A percentile compares a stretch with the other conserved stretches of the same genome.
Evolutionary conservation across 2,797 vertebrate genomes (phyloP).

Genomic region (Lithobates sylvaticus): DNA sequence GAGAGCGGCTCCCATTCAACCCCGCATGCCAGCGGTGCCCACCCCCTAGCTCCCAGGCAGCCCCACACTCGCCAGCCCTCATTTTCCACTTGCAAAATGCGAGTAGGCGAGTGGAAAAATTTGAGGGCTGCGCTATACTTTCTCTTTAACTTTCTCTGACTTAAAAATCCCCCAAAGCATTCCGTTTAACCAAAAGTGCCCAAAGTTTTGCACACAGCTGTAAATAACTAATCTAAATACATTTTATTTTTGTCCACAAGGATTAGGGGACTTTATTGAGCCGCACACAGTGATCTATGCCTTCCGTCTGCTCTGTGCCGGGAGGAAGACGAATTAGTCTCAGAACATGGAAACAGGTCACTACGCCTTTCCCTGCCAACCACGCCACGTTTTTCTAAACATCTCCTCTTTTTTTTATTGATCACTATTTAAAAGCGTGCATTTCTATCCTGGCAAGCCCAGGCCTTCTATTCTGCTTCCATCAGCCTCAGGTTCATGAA

Average conservation of each 20-base stretch:
- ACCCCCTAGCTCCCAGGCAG: too few relatives aligned
- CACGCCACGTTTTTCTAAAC: neutral
- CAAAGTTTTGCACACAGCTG: neutral
- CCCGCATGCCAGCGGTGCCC: too few relatives aligned
- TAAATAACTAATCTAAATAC: neutral
- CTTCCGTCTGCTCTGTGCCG: neutral
- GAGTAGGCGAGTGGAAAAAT: too few relatives aligned
- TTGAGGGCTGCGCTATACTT: too few relatives aligned
- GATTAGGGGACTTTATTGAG: neutral
- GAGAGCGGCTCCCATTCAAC: too few relatives aligned
- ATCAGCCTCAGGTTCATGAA: conserved; percentile 46
- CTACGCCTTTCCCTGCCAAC: neutral
- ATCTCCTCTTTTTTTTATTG: conserved; percentile 34
- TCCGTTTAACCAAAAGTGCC: neutral
- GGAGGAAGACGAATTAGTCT: neutral
- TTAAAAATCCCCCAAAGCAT: too few relatives aligned
- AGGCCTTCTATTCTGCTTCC: neutral
- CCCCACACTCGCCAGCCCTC: too few relatives aligned
- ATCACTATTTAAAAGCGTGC: conserved; percentile 32
- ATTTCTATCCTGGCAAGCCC: conserved; percentile 2
- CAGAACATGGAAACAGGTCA: conserved; percentile 9
- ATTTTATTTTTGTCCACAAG: neutral
- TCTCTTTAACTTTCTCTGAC: too few relatives aligned
- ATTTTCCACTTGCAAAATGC: too few relatives aligned
- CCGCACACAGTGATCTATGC: neutral